Evolutionary conservation across 1,140 invertebrate species (phyloP), one percentile per base, ranked within the genome.

Genomic region (Dysdera silvatica): DNA sequence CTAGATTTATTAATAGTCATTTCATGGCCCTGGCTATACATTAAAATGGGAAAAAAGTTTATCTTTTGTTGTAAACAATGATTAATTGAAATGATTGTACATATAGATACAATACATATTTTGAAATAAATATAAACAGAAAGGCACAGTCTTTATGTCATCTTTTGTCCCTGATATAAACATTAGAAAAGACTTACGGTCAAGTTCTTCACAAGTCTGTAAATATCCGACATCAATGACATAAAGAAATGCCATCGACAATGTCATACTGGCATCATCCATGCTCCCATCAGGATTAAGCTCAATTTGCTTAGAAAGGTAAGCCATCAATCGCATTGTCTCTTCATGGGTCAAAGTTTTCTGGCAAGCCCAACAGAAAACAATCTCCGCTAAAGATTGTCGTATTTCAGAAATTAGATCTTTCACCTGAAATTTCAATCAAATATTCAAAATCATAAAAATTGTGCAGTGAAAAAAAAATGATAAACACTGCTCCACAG

Each of bases 361-460:
- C 73, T 98, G 93, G 12, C 89, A 89, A 0, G 91, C 84, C 80
- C 87, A 89, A 61, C 87, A 82, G 71, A 91, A 96, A 2, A 97
- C 75, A 57, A 89, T 86, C 69, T 93, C 89, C 1, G 89, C 89
- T 28, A 96, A 74, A 37, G 86, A 80, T 66, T 87, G 82, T 70
- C 86, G 81, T 18, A 88, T 91, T 56, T 87, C 84, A 60, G 85
- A 82, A 64, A 86, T 89, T n/a, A 91, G 77, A 71, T 85, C 83
- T 49, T 86, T 80, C 1, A 96, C 84, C 79, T 89, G 82, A 7
- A n/a, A 28, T 24, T 16, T n/a, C n/a, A n/a, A n/a, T n/a, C n/a
- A n/a, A n/a, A n/a, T n/a, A n/a, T n/a, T n/a, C n/a, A n/a, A n/a
- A n/a, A n/a, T n/a, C n/a, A n/a, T n/a, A n/a, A n/a, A n/a, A n/a